Conservation (phyloP, 2,113 vertebrate genomes). For the Ornithorhynchus anatinus region DNA sequence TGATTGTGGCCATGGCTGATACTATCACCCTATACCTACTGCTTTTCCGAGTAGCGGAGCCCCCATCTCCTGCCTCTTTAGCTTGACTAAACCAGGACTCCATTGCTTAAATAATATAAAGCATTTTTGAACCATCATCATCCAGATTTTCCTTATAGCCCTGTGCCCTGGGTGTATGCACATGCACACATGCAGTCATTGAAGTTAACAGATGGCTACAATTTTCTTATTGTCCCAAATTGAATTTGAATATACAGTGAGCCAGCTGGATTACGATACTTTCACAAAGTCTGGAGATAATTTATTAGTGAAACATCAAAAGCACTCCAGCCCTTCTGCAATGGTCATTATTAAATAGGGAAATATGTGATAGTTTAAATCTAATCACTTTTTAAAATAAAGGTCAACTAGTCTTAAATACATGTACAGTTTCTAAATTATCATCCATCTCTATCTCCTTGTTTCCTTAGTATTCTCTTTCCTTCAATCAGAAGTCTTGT, state of each 20-base stretch:
- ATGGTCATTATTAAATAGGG: conserved; percentile 35
- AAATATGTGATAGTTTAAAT: conserved; percentile 49
- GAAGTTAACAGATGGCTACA: conserved; percentile 22
- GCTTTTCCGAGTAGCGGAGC: no score
- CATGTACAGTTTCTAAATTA: conserved; percentile 5
- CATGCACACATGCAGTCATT: not conserved
- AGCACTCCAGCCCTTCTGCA: conserved; percentile 7
- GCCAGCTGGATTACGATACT: conserved; percentile 15
- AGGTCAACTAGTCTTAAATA: conserved; percentile 13
- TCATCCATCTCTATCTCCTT: not conserved
- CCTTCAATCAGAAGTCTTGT: not conserved
- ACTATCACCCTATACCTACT: no score
- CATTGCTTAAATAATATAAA: no score
- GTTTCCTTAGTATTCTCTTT: not conserved
- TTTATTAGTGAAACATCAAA: conserved; percentile 60
- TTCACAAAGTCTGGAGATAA: conserved; percentile 48
- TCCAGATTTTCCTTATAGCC: no score
- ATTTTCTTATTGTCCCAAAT: conserved; percentile 52
- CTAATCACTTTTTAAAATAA: conserved; percentile 27
- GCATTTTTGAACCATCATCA: no score
- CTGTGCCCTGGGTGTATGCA: not conserved
- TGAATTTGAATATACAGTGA: conserved; percentile 46
- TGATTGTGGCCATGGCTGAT: no score
- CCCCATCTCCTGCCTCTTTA: no score
- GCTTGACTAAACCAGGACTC: not conserved